Percentiles rank a stretch among this genome's conserved stretches.
phyloP scores from a whole-genome alignment of 2,888 invertebrate genomes.

The Xestia c-nigrum region DNA sequence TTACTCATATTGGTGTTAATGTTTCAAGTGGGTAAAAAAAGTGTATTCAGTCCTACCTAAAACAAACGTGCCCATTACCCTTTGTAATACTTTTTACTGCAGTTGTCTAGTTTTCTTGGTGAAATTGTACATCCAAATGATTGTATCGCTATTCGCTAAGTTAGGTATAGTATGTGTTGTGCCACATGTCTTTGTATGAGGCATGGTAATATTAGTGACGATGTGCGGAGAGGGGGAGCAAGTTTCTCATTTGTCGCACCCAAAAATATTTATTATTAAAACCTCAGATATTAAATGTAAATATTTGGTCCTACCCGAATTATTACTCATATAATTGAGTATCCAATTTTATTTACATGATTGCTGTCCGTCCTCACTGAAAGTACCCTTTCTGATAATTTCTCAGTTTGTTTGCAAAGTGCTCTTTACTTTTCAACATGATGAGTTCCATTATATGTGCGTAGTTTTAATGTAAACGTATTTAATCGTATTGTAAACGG shows the following conservation, averaged over 20 bases:
- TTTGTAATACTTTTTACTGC: constrained; percentile 7
- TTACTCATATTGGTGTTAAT: not conserved
- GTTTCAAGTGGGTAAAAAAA: constrained; percentile 8
- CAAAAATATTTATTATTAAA: constrained; percentile 16
- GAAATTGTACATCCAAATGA: constrained; percentile 31
- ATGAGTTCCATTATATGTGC: constrained; percentile 45
- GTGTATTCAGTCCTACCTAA: not conserved
- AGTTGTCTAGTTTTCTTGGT: constrained; percentile 26
- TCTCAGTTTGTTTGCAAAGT: constrained; percentile 11
- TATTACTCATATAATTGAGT: constrained; percentile 19
- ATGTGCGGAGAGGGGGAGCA: constrained; percentile 44
- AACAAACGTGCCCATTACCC: not conserved
- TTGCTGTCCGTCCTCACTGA: constrained; percentile 57
- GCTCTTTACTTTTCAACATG: constrained; percentile 18
- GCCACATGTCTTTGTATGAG: constrained; percentile 51
- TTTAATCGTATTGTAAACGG: constrained; percentile 49
- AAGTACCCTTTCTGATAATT: constrained; percentile 18
- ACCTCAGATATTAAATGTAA: constrained; percentile 3
- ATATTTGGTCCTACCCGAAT: constrained; percentile 8
- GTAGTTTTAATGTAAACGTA: constrained; percentile 44
- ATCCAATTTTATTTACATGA: constrained; percentile 35
- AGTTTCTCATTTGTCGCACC: constrained; percentile 46
- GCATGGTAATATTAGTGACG: constrained; percentile 43
- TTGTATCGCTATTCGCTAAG: constrained; percentile 50
- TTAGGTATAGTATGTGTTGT: constrained; percentile 54